Evolutionary conservation across 1,140 invertebrate species (phyloP), one percentile per base, ranked within the genome.

Genomic region (Galleria mellonella): DNA sequence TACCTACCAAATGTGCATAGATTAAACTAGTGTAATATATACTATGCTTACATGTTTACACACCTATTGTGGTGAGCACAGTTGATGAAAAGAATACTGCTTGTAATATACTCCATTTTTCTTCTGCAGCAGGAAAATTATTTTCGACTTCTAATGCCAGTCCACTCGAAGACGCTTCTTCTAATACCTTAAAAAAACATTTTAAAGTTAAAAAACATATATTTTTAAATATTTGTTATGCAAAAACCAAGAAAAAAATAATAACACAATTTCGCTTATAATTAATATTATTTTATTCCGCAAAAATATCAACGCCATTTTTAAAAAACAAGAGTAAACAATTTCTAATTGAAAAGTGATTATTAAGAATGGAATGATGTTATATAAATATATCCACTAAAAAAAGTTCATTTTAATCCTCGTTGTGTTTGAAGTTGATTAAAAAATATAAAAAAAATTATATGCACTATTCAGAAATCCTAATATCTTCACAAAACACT

Each of bases 81-180:
- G 94, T 95, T 10, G 93, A 94, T 32, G 93, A 93, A 68, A 95
- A 95, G 73, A 95, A 95, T 23, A 94, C 91, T 1, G 93, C 92
- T 77, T 94, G 93, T 12, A 94, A 77, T 48, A 92, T 89, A 59
- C 90, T 93, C 93, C 93, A 95, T 65, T 91, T 89, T 55, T 92
- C 91, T 43, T 89, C 85, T 37, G 87, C 59, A 52, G 87, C 55
- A 57, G 87, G 88, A 70, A 89, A 89, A 55, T 87, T 78, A 31
- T 74, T 83, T 51, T 89, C 87, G 45, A 87, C 86, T 53, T 87
- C 74, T 51, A 90, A 71, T 2, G 88, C 68, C 36, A 92, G 67
- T 36, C 92, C 92, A 41, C 86, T 89, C 27, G 89, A 86, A 31
- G 90, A 90, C 1, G 91, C 91, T 57, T 89, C 87, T 71, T 92